Base-by-base conservation (phyloP, 2,113 vertebrate species). In the Forbesichthys papilliferus region DNA sequence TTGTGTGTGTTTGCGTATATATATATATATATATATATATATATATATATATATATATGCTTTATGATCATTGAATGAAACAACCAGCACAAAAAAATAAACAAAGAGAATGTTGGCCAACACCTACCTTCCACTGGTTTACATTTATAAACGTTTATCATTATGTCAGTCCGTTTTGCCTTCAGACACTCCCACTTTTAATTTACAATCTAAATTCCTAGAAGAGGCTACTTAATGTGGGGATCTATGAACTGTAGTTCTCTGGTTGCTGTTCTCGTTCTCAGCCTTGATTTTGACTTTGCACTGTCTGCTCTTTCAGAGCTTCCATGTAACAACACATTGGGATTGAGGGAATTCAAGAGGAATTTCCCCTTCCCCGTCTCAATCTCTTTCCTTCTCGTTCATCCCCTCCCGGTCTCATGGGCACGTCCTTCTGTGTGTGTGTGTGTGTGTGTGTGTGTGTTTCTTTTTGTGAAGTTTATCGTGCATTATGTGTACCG, bases 231-330 rank as follows among this genome's bases (percentile, higher is more conserved):
- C 49, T 68, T 52, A 68, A 60, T 82, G 78, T 74, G 52, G 71
- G 81, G 83, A 87, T 86, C 83, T 78, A 71, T 11, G 79, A 87
- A 80, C 66, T 73, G 69, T 76, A 13, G 52, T 79, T 69, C 55
- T 73, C 55, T 48, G 48, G 20, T 65, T 71, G 68, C 72, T 11
- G 53, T 70, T 83, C 62, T 66, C 63, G 60, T 72, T 87, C 90
- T 66, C 76, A 48, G 79, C 82, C 91, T 75, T 92, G 90, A 93
- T 93, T 93, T 92, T 93, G 90, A 92, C 89, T 42, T 91, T 84
- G 89, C 86, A 73, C 88, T 66, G 71, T 86, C 87, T 57, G 86
- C 87, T 92, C 87, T 86, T 87, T 84, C 66, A 77, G 89, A 91
- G 89, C 88, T 87, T 80, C 49, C 49, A 77, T 82, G 59, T 77